Base-by-base conservation (phyloP, 2,113 vertebrate genomes). In the Hipposideros armiger region DNA sequence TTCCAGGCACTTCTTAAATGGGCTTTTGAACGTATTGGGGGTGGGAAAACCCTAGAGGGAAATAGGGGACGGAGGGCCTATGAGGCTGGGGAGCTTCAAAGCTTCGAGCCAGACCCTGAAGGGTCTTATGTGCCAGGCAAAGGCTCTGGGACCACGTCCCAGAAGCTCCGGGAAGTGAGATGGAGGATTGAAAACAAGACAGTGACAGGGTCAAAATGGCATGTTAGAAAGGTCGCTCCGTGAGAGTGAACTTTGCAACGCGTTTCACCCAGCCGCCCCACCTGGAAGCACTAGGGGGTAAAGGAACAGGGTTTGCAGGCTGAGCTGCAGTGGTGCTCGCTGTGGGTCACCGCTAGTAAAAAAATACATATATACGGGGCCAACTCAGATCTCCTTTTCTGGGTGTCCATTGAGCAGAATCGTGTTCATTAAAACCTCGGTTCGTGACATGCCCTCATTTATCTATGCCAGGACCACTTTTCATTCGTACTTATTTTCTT, bases 231-330 rank as follows among this genome's bases (percentile, higher is more conserved):
- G 47, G 86, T 66, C 7, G 3, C 45, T 74, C 62, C 4, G 4
- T 54, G 87, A 93, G 94, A 91, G 93, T 62, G 69, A 95, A 89
- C 83, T 66, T 40, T 40, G n/a, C 47, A n/a, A 74, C 47, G 9
- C 13, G 9, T 83, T 78, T 45, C 82, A 77, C 28, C 45, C 45
- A 73, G 66, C 86, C 0, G 3, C 0, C 64, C 74, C 62, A n/a
- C 36, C 52, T 14, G 77, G 3, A 14, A 52, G 91, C 54, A 78
- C 67, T 4, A 0, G 28, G 11, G 20, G 62, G 28, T 3, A 11
- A 36, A 56, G 30, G 30, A 32, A 11, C 14, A 10, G 66, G 32
- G 66, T 77, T 85, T 84, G 45, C 15, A 54, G 70, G 20, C 15
- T 11, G 0, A n/a, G n/a, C 70, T 2, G 2, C 62, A 26, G 52